A percentile compares a stretch with the other conserved stretches of the same genome.
Evolutionary conservation across 2,113 vertebrate genomes (phyloP).

Genomic region (Helogale parvula): DNA sequence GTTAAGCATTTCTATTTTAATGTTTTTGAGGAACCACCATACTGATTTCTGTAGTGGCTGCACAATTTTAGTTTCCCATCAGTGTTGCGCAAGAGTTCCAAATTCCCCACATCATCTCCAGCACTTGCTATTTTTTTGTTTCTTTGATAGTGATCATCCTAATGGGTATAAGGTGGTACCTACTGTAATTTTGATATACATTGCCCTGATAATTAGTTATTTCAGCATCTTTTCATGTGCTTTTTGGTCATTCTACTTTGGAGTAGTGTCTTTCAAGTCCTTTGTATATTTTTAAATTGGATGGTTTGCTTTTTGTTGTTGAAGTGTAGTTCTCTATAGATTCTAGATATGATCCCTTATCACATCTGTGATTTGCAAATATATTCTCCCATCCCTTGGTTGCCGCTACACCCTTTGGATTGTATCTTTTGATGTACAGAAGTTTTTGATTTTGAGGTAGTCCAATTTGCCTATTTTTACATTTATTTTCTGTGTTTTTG

Average conservation of each 20-base stretch:
- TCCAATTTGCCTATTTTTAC: neutral
- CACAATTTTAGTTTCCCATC: neutral
- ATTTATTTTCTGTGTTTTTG: neutral
- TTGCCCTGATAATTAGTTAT: neutral
- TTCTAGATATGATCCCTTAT: neutral
- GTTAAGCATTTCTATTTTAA: neutral
- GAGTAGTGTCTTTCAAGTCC: neutral
- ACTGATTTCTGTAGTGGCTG: too few relatives aligned
- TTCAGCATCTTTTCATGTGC: neutral
- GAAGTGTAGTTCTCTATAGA: neutral
- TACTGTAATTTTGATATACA: neutral
- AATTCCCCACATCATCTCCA: neutral
- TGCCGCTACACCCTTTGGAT: neutral
- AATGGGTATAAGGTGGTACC: neutral
- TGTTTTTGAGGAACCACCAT: neutral
- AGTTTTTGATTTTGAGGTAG: neutral
- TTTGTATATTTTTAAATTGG: neutral
- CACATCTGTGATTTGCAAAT: neutral
- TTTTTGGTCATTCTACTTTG: neutral
- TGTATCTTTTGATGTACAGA: neutral
- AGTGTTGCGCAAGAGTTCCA: neutral
- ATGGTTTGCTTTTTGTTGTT: neutral
- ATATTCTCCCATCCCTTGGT: neutral
- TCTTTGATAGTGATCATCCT: neutral
- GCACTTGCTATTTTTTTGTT: neutral